Percentiles rank a stretch among this genome's conserved stretches.
These are phyloP conservation scores for Phyto melanocephala DNA, from an alignment of 2,888 invertebrate genomes.

Conservation along the genomic window DNA sequence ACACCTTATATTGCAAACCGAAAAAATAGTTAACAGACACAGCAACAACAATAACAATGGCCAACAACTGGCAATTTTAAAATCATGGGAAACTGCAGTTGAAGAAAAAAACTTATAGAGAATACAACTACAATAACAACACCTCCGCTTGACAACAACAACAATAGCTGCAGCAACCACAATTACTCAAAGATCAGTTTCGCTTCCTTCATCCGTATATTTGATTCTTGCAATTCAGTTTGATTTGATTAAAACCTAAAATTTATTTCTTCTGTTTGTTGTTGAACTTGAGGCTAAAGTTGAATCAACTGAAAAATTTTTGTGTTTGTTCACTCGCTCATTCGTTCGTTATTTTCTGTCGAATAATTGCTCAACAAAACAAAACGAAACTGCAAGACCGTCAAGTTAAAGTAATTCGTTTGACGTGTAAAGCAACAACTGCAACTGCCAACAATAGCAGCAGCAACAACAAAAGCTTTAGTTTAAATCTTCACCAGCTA, in stretches of 20 bases:
- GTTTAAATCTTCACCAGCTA: constrained; percentile 9
- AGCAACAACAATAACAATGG: constrained; percentile 2
- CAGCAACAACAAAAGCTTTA: constrained; percentile 21
- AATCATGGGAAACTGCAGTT: constrained; percentile 60
- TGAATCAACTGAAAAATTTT: constrained; percentile 70
- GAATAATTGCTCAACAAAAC: constrained; percentile 74
- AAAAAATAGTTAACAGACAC: constrained; percentile 12
- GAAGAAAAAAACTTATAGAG: constrained; percentile 11
- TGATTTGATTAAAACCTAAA: constrained; percentile 50
- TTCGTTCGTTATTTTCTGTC: constrained; percentile 72
- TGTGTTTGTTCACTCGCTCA: not conserved
- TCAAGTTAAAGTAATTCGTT: constrained; percentile 63
- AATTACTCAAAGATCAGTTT: constrained; percentile 49
- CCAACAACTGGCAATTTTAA: constrained; percentile 52
- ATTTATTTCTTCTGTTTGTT: constrained; percentile 38
- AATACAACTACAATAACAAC: not conserved
- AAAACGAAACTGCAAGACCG: constrained; percentile 39
- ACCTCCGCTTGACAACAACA: constrained; percentile 25
- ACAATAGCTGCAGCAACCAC: constrained; percentile 23
- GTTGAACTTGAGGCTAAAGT: constrained; percentile 79
- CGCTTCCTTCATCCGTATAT: constrained; percentile 41
- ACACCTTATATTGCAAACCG: constrained; percentile 56
- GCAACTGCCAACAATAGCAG: constrained; percentile 31
- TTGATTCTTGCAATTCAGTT: constrained; percentile 55
- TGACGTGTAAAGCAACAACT: constrained; percentile 59